Conservation (phyloP, 2,797 vertebrate species). For the Lepidocolaptes lacrymiger region DNA sequence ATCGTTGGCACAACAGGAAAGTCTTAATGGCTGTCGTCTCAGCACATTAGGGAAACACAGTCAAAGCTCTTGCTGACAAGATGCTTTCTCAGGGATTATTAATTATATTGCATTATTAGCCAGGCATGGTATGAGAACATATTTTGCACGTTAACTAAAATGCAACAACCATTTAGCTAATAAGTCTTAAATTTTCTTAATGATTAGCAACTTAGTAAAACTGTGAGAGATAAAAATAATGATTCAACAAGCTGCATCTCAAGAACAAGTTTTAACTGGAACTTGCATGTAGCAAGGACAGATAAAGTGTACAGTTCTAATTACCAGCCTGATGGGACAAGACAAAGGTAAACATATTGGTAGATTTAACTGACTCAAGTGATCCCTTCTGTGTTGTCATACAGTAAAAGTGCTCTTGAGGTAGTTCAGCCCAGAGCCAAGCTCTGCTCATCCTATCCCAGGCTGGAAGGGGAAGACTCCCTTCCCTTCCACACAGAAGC, state of each 20-base stretch:
- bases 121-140: constrained; percentile 33
- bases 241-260: constrained; percentile 31
- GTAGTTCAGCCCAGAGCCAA: neutral
- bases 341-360: neutral
- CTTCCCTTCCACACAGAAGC: neutral
- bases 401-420: neutral
- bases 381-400: neutral
- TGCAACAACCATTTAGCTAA: constrained; percentile 66
- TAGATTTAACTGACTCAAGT: neutral
- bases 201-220: constrained; percentile 79
- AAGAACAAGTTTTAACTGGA: constrained; percentile 58
- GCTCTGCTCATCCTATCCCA: neutral
- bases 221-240: constrained; percentile 63
- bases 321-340: neutral
- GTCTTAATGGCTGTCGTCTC: constrained; percentile 62
- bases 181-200: constrained; percentile 70
- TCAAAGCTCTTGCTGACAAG: constrained; percentile 73
- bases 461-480: neutral
- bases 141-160: constrained; percentile 68
- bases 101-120: constrained; percentile 76
- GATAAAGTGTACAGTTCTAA: constrained; percentile 24
- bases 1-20: constrained; percentile 23
- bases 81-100: constrained; percentile 75
- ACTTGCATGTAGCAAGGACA: neutral
- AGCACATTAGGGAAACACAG: constrained; percentile 66